Base-by-base conservation (phyloP, 2,113 vertebrate genomes). In the Gila orcuttii region DNA sequence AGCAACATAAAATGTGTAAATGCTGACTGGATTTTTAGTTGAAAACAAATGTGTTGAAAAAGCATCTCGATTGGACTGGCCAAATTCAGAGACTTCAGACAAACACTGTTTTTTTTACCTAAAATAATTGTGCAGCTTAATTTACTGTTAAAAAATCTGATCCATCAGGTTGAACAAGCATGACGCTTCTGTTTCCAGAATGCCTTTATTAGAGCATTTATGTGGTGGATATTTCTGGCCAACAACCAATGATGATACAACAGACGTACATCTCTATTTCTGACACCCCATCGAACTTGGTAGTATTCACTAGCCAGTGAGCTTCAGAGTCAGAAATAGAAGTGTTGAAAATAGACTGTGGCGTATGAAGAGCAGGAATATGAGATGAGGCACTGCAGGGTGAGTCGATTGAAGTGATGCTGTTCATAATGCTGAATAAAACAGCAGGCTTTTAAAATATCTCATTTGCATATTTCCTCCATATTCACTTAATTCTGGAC, bases 371-470 rank as follows among this genome's bases (percentile, higher is more conserved):
- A 78, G 85, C 91, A 83, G 89, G 89, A 89, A 80, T 79, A 92
- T 92, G 90, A 89, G 89, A 93, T 93, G 90, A 93, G 89, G 90
- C 88, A 90, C 90, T 89, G 89, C 73, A 74, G 89, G 88, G 84
- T 31, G 23, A 79, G 47, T 33, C n/a, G 76, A 80, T 23, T 82
- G 28, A 84, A 77, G 60, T 91, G 85, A 91, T 92, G 90, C 79
- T 83, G 88, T 86, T 86, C 90, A 90, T 90, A 89, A 86, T 87
- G 90, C 88, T 89, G 89, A 92, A 91, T 91, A 89, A 92, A 92
- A 91, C 92, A 92, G 89, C 84, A 90, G 84, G 90, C 85, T 90
- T 89, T 91, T 92, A 91, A 82, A 88, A 86, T 79, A 87, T 88
- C 55, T 50, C 71, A 92, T 92, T 89, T 90, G 85, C 85, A 90